Conservation (phyloP, 1,140 invertebrate species). For the Temnothorax nylanderi region DNA sequence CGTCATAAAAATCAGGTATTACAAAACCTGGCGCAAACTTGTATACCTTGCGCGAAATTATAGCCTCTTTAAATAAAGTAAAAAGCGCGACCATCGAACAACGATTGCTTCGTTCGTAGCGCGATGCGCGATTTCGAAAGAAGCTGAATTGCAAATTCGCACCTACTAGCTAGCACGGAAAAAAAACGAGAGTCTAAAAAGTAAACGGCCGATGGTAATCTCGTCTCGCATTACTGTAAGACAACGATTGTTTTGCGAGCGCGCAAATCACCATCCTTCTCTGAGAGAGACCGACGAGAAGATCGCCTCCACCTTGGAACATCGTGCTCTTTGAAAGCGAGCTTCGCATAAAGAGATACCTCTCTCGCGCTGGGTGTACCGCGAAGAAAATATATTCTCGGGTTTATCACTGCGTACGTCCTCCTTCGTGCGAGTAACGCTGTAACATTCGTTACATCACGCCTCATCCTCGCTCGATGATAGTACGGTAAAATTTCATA, state of each 20-base stretch:
- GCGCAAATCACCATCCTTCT: constrained; percentile 69
- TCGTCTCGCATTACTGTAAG: constrained; percentile 62
- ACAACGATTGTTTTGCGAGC: constrained; percentile 60
- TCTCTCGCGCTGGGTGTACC: constrained; percentile 5
- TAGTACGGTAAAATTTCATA: neutral
- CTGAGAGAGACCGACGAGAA: constrained; percentile 39
- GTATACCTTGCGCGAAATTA: constrained; percentile 61
- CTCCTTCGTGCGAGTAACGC: constrained; percentile 27
- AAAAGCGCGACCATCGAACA: constrained; percentile 59
- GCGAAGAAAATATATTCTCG: constrained; percentile 51
- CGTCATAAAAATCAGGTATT: constrained; percentile 50
- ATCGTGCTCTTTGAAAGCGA: constrained; percentile 60
- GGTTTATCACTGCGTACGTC: constrained; percentile 42
- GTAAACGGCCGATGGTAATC: constrained; percentile 64
- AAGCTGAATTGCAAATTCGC: constrained; percentile 57
- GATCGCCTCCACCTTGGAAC: constrained; percentile 56
- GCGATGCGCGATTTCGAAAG: constrained; percentile 54
- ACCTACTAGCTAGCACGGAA: constrained; percentile 39
- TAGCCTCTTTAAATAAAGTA: constrained; percentile 58
- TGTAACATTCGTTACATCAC: constrained; percentile 39
- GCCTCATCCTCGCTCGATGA: neutral
- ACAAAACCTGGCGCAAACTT: constrained; percentile 45
- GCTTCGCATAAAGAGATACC: constrained; percentile 50
- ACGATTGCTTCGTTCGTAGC: constrained; percentile 47
- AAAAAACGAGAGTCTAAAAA: constrained; percentile 51